Conservation (phyloP, 2,797 vertebrate species). For the Poeciliopsis presidionis region DNA sequence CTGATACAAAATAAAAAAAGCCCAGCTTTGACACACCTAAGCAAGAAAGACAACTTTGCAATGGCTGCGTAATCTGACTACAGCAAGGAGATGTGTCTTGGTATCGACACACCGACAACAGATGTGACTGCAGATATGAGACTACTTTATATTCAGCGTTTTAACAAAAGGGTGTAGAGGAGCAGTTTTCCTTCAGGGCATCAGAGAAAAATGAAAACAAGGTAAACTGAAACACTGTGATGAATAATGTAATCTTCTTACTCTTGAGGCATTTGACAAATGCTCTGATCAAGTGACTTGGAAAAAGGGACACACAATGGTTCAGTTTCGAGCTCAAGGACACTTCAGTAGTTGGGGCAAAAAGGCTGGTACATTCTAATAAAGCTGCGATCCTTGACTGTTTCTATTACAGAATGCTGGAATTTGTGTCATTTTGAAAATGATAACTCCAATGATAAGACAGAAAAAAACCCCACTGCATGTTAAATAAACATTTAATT, state of each 20-base stretch:
- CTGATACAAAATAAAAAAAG: conserved; percentile 29
- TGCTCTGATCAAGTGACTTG: conserved; percentile 27
- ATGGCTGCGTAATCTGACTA: conserved; percentile 56
- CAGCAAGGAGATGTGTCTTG: conserved; percentile 5
- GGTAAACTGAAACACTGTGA: conserved; percentile 45
- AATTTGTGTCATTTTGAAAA: background rate
- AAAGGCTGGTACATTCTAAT: background rate
- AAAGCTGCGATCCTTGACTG: conserved; percentile 4
- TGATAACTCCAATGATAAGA: conserved; percentile 1
- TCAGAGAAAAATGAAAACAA: conserved; percentile 46
- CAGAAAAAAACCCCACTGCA: background rate
- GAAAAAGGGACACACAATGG: conserved; percentile 32
- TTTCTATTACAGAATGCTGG: background rate
- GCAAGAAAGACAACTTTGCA: conserved; percentile 62
- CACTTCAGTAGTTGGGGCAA: conserved; percentile 27
- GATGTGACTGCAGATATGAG: conserved; percentile 44
- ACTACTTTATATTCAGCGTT: conserved; percentile 44
- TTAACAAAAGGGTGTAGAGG: conserved; percentile 47
- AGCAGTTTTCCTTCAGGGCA: conserved; percentile 44
- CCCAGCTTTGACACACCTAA: conserved; percentile 52
- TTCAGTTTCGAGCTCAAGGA: conserved; percentile 53
- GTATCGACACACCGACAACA: conserved; percentile 35
- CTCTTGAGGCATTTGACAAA: conserved; percentile 52
- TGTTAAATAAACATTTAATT: conserved; percentile 18
- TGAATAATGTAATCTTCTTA: conserved; percentile 43